A percentile compares a stretch with the other conserved stretches of the same genome.
Conservation (phyloP, 2,888 invertebrate species). For the Neoascia interrupta region DNA sequence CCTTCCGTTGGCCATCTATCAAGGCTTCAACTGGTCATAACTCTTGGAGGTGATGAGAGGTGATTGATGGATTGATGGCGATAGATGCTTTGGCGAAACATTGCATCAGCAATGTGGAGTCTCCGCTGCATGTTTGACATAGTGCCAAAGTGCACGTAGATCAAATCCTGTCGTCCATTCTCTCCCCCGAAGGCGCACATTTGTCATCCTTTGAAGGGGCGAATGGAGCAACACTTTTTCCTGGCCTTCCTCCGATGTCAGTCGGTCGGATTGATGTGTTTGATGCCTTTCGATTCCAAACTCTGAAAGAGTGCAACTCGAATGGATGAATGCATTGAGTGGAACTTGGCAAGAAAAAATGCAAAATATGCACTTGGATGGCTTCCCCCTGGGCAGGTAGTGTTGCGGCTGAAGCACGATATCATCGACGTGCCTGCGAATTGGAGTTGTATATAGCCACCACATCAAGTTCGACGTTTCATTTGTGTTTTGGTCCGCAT, state of each 20-base stretch:
- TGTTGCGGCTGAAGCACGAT: slow-evolving; percentile 12
- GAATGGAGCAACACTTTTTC: slow-evolving; percentile 25
- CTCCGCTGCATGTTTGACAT: slow-evolving; percentile 30
- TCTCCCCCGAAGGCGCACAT: slow-evolving; percentile 25
- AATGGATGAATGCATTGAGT: slow-evolving; percentile 51
- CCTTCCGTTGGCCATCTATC: slow-evolving; percentile 35
- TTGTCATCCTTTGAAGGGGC: slow-evolving; percentile 55
- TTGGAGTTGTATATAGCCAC: slow-evolving; percentile 33
- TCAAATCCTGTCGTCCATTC: slow-evolving; percentile 50
- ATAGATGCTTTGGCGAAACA: slow-evolving; percentile 28
- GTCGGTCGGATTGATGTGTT: slow-evolving; percentile 54
- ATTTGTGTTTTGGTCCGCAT: too few relatives aligned
- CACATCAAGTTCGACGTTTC: too few relatives aligned
- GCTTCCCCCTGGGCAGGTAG: slow-evolving; percentile 35
- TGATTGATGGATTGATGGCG: slow-evolving; percentile 61
- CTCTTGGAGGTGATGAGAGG: slow-evolving; percentile 49
- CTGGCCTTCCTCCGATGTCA: slow-evolving; percentile 22
- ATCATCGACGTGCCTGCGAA: slow-evolving; percentile 11
- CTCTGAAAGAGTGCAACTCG: slow-evolving; percentile 14
- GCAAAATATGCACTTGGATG: slow-evolving; percentile 60
- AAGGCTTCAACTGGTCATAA: slow-evolving; percentile 62
- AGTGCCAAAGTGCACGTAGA: slow-evolving; percentile 49
- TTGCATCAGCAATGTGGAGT: not conserved
- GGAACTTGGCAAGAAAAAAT: slow-evolving; percentile 40
- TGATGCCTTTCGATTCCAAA: slow-evolving; percentile 51